Evolutionary conservation across 2,888 invertebrate species (phyloP), one percentile per base, ranked within the genome.

Genomic region (Tethea ocularis): DNA sequence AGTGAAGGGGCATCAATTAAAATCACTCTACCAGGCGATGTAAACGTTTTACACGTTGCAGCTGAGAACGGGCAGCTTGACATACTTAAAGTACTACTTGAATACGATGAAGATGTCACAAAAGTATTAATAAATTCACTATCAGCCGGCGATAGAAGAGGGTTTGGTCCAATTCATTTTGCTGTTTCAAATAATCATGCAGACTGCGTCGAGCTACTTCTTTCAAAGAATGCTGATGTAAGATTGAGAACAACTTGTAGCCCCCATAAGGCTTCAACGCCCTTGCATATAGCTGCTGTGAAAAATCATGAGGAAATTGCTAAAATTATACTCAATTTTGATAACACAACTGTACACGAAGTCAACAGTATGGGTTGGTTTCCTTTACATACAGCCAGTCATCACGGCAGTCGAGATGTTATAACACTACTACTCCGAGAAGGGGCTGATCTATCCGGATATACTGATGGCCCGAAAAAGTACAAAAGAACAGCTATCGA

Each of bases 21-120:
- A 68, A 80, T 88, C 17, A 86, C 80, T 55, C 71, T 93, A 52
- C 87, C 88, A 17, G 91, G 91, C 20, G 85, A 93, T 24, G 82
- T 91, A 0, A 95, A 94, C 51, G 92, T 95, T 54, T 82, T 95
- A n/a, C 95, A 95, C 66, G 82, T 94, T 60, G 95, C 95, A 38
- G 93, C 95, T 51, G 94, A 93, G 68, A 77, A 89, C 65, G 94
- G 95, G 0, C 88, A 94, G 61, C 67, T 87, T 20, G 91, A 93
- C 58, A 94, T 95, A 71, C 87, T 95, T 11, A 89, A 89, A 74
- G 80, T 88, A 24, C 81, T 95, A 52, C 72, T 95, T 29, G 86
- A 88, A 73, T 75, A 88, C 75, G 77, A 94, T 75, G 78, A 91
- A 80, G 65, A 75, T 20, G 69, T 88, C 3, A 83, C 89, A 1